Base-by-base conservation (phyloP, 2,797 vertebrate species). In the Somateria mollissima region DNA sequence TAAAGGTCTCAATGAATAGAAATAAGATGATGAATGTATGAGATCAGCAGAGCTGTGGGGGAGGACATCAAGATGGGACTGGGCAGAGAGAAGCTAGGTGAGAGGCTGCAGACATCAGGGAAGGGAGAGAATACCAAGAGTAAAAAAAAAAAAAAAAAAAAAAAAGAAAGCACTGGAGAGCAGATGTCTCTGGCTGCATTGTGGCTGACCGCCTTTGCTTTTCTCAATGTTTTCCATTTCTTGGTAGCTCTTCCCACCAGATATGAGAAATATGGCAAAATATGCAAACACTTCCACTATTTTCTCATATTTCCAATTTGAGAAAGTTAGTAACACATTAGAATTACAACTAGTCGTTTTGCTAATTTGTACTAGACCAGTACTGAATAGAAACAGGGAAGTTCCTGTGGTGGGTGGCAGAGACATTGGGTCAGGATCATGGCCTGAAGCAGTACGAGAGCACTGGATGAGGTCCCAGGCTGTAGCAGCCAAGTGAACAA, bases 401-500 rank as follows among this genome's bases (percentile, higher is more conserved):
- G 27, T 6, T 43, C 43, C 49, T 47, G 11, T 24, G 37, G 70
- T 3, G 21, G 54, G 56, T 14, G 72, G 30, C 51, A 61, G 45
- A 75, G 84, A 20, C 4, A 22, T 15, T 20, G 3, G 32, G 67
- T 56, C 49, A 71, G 71, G 36, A 22, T 5, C 37, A 34, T 70
- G 60, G 43, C 10, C 60, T 13, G 60, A 22, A 85, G 54, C 2
- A 1, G 6, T 12, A 15, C 53, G 24, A 36, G 57, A 74, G 19
- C 37, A 34, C 22, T 2, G 15, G 8, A 5, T 3, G 14, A 28
- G 25, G 25, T 24, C 43, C 25, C 0, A 1, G 30, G 61, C 71
- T 5, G 10, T 0, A 60, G 58, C 20, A 60, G 47, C 32, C 6
- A 0, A 37, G 21, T 20, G 47, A 47, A 62, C 66, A 62, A 83